Conservation (phyloP, 2,888 invertebrate genomes). For the Lymantria dispar region DNA sequence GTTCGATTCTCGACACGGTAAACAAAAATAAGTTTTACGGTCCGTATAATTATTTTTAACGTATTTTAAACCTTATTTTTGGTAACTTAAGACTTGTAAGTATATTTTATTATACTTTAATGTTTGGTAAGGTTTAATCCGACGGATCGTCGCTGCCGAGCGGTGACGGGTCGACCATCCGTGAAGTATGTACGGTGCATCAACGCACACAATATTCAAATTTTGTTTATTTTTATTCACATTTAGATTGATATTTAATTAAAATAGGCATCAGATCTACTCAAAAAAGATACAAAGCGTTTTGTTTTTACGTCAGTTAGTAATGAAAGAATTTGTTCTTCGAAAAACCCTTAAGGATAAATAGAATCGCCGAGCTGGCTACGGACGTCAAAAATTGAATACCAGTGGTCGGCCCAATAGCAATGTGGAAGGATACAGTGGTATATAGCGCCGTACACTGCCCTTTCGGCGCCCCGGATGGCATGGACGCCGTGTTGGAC, state of each 20-base stretch:
- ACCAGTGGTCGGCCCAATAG: too few relatives aligned
- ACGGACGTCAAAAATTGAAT: too few relatives aligned
- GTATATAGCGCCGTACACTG: too few relatives aligned
- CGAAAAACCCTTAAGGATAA: not conserved
- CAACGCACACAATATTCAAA: constrained; percentile 37
- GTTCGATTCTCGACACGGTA: constrained; percentile 47
- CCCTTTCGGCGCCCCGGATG: too few relatives aligned
- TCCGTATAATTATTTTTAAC: not conserved
- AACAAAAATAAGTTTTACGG: constrained; percentile 5
- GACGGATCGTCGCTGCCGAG: constrained; percentile 49
- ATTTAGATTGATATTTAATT: not conserved
- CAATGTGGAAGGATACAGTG: too few relatives aligned
- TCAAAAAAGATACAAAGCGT: not conserved
- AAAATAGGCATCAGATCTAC: not conserved
- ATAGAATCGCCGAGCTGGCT: too few relatives aligned
- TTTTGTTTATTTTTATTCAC: constrained; percentile 2
- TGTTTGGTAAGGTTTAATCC: constrained; percentile 49
- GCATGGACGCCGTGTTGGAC: too few relatives aligned
- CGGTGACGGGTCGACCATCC: constrained; percentile 67
- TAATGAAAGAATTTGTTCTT: not conserved
- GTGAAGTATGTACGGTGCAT: constrained; percentile 61
- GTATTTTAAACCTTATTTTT: constrained; percentile 22
- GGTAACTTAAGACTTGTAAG: constrained; percentile 12
- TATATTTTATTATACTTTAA: constrained; percentile 15
- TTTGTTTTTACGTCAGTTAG: not conserved